Conservation (phyloP, 2,113 vertebrate genomes). For the Rousettus leschenaultii region DNA sequence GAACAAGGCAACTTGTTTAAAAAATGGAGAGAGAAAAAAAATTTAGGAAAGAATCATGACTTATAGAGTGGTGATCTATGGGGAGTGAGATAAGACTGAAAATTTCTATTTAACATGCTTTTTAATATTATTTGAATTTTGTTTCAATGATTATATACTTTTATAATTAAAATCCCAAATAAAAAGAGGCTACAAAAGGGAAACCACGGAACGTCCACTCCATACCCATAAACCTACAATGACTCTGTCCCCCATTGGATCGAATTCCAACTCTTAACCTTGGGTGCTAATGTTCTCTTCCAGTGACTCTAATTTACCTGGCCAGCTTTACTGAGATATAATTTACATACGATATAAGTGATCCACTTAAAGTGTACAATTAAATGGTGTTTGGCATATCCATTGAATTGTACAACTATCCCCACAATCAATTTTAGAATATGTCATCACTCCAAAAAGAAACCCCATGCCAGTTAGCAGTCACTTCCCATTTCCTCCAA, state of each 20-base stretch:
- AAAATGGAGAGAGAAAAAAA: background rate
- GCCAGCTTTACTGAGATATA: background rate
- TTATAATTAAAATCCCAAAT: constrained; percentile 11
- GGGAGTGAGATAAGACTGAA: background rate
- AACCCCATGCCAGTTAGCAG: background rate
- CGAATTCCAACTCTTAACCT: background rate
- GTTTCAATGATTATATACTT: background rate
- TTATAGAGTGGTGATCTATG: background rate
- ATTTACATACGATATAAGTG: background rate
- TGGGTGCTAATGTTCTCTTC: background rate
- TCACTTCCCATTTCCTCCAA: background rate
- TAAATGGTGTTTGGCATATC: background rate
- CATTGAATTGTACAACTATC: background rate
- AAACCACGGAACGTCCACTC: background rate
- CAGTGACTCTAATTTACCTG: background rate
- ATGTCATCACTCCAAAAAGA: background rate
- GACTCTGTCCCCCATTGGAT: background rate
- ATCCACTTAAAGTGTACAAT: background rate
- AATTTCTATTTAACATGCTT: background rate
- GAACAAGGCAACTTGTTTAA: background rate
- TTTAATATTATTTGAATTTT: constrained; percentile 17
- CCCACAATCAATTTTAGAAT: background rate
- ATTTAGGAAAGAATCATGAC: background rate
- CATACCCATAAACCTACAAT: background rate
- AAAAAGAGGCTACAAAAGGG: constrained; percentile 10